phyloP scores from a whole-genome alignment of 37 sponge, comb jelly and placozoan genomes.

The Chondrilla cf. caribensis region DNA sequence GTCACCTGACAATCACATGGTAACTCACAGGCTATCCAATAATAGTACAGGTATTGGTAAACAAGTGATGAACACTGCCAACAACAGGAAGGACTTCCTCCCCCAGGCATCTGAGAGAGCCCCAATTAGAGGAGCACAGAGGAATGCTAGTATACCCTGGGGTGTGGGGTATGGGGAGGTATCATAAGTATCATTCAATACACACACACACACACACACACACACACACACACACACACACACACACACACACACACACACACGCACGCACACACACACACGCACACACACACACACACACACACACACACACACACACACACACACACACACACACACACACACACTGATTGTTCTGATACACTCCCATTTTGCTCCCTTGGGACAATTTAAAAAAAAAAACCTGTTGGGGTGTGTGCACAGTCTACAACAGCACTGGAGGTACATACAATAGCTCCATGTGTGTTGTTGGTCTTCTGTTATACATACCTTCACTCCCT shows the following conservation, averaged over 20 bases:
- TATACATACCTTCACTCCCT: slow-evolving; percentile 76
- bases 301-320: neutral
- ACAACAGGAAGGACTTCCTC: slow-evolving; percentile 79
- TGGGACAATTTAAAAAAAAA: no score
- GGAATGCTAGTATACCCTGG: slow-evolving; percentile 88
- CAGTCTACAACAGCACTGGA: no score
- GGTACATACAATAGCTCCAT: no score
- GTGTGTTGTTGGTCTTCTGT: no score
- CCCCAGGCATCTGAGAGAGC: slow-evolving; percentile 94
- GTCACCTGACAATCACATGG: no score
- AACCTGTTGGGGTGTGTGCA: no score
- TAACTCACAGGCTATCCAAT: slow-evolving; percentile 17
- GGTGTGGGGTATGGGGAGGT: neutral
- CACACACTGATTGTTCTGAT: no score
- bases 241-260: slow-evolving; percentile 3
- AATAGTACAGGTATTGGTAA: slow-evolving; percentile 80
- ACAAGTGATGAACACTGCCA: slow-evolving; percentile 90
- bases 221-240: slow-evolving; percentile 2
- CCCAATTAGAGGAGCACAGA: slow-evolving; percentile 89
- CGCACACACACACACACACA: neutral
- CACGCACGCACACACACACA: neutral
- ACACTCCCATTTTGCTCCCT: no score
- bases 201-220: neutral
- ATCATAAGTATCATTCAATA: no score
- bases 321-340: no score